Percentiles rank a stretch among this genome's conserved stretches.
These are phyloP conservation scores for Troides helena DNA, from an alignment of 2,888 invertebrate species.

Conservation along the genomic window DNA sequence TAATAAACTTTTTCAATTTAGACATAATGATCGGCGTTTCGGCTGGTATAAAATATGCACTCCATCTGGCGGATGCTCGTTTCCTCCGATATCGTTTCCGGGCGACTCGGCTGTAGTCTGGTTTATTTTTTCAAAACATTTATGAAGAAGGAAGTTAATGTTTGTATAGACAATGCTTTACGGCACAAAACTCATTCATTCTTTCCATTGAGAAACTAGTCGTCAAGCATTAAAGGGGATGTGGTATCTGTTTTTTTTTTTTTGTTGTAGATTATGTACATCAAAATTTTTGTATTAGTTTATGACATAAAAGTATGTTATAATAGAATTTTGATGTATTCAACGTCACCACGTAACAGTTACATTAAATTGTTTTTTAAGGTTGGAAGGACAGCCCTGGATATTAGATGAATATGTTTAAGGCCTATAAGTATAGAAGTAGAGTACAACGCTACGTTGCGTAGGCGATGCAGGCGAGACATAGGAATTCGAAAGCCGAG, in stretches of 20 bases:
- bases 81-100: slow-evolving; percentile 75
- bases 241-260: not conserved
- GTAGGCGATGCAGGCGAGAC: slow-evolving; percentile 77
- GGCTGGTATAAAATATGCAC: slow-evolving; percentile 44
- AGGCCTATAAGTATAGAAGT: slow-evolving; percentile 26
- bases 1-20: slow-evolving; percentile 16
- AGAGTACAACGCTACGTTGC: slow-evolving; percentile 35
- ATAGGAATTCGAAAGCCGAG: slow-evolving; percentile 79
- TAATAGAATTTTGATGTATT: not conserved
- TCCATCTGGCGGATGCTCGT: slow-evolving; percentile 77
- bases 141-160: slow-evolving; percentile 57
- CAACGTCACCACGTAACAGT: not conserved
- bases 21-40: slow-evolving; percentile 22
- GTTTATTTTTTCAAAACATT: slow-evolving; percentile 59
- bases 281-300: not conserved
- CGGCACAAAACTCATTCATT: slow-evolving; percentile 61
- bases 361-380: not conserved
- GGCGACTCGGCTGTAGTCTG: slow-evolving; percentile 63
- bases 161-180: slow-evolving; percentile 54
- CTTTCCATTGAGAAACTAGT: slow-evolving; percentile 31
- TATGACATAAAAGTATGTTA: not conserved
- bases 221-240: not conserved
- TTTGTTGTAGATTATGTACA: not conserved
- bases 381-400: slow-evolving; percentile 15
- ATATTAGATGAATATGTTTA: slow-evolving; percentile 23